phyloP scores from a whole-genome alignment of 2,113 vertebrate species.

The Synodontis membranacea region DNA sequence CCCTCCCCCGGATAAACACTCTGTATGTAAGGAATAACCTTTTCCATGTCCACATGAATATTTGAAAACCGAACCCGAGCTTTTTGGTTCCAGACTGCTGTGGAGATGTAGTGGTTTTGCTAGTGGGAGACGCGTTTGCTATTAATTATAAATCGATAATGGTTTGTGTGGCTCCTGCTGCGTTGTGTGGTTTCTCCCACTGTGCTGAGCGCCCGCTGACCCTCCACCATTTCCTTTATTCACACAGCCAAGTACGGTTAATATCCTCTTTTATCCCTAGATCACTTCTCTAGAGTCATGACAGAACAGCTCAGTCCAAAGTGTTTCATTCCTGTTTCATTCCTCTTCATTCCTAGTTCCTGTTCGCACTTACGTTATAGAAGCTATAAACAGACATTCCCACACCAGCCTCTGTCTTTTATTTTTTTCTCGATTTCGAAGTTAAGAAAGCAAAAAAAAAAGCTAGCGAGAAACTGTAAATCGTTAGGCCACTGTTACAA shows the following conservation, averaged over 20 bases:
- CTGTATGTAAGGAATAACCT: constrained; percentile 40
- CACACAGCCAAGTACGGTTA: not conserved
- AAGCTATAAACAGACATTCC: not conserved
- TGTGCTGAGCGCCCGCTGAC: not conserved
- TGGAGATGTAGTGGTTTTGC: constrained; percentile 35
- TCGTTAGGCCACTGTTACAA: not conserved
- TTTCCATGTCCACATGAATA: constrained; percentile 31
- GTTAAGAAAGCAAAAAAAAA: not conserved
- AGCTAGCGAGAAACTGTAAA: not conserved
- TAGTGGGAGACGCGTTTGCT: constrained; percentile 26
- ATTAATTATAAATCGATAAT: constrained; percentile 26
- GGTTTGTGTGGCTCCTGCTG: not conserved
- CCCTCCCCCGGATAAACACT: constrained; percentile 31
- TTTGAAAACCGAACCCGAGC: constrained; percentile 27
- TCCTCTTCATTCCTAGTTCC: not conserved
- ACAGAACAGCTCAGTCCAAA: not conserved
- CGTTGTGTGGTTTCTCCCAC: not conserved
- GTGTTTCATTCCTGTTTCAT: not conserved
- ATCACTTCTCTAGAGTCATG: not conserved
- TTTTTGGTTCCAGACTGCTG: constrained; percentile 20
- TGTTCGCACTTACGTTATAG: not conserved
- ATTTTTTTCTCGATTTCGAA: not conserved
- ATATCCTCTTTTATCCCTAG: not conserved
- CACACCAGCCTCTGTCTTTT: not conserved
- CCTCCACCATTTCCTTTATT: constrained; percentile 5